phyloP scores from a whole-genome alignment of 2,797 vertebrate genomes.

The Dendrocincla tyrannina region DNA sequence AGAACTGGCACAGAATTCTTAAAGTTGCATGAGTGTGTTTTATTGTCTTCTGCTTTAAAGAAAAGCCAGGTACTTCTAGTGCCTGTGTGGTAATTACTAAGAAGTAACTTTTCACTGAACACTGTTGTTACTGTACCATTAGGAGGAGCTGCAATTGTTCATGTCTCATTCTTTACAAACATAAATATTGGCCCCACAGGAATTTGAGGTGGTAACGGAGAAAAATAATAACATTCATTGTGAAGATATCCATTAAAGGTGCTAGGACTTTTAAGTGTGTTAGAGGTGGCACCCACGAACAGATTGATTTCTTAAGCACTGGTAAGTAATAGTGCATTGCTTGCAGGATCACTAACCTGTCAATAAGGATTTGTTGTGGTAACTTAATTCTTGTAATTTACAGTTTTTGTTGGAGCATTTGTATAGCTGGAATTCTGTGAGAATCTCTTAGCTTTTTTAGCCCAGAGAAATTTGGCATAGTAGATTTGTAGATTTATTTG shows the following conservation, averaged over 20 bases:
- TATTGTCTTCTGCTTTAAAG: background rate
- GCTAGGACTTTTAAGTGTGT: background rate
- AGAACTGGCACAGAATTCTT: background rate
- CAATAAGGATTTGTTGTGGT: slow-evolving; percentile 16
- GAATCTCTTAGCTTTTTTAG: background rate
- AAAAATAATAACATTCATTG: background rate
- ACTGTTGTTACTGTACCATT: background rate
- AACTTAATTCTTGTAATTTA: background rate
- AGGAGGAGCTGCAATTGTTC: background rate
- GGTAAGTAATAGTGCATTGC: background rate
- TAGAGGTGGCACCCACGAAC: background rate
- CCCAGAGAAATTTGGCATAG: background rate
- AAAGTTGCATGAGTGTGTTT: background rate
- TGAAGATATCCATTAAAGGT: background rate
- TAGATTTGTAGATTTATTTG: background rate
- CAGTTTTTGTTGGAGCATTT: background rate
- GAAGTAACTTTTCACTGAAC: background rate
- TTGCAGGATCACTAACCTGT: background rate
- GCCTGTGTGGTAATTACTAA: background rate
- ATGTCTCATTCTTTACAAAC: background rate
- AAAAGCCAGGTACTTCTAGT: background rate
- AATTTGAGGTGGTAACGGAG: background rate
- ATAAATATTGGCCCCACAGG: fast-evolving
- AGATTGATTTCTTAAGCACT: background rate
- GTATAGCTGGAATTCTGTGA: background rate